Evolutionary conservation across 2,888 invertebrate genomes (phyloP).

Genomic region (Cancer borealis): DNA sequence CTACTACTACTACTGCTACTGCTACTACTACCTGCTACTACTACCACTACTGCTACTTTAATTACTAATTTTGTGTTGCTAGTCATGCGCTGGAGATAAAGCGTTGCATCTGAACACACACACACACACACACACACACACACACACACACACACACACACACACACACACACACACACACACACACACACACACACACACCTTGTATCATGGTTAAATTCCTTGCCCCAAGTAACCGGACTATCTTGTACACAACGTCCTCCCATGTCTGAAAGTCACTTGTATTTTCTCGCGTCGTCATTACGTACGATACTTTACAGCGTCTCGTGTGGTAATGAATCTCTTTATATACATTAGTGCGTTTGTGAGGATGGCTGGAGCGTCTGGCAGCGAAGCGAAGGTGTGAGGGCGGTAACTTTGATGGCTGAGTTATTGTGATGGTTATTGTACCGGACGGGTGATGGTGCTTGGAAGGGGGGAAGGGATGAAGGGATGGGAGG

Average conservation of each 20-base stretch:
- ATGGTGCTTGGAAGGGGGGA: background rate
- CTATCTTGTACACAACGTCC: background rate
- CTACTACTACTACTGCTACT: conserved; percentile 10
- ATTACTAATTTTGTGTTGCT: background rate
- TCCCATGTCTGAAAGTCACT: background rate
- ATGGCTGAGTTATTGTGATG: conserved; percentile 65
- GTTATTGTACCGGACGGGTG: conserved; percentile 62
- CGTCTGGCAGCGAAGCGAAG: conserved; percentile 56
- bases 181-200: conserved; percentile 52
- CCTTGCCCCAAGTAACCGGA: background rate
- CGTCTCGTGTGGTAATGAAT: conserved; percentile 38
- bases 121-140: conserved; percentile 23
- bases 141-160: conserved; percentile 42
- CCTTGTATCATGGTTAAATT: background rate
- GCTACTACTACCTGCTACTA: conserved; percentile 15
- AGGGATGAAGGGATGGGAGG: background rate
- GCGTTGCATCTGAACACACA: background rate
- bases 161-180: conserved; percentile 48
- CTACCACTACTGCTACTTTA: background rate
- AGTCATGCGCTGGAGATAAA: background rate
- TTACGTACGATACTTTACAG: conserved; percentile 3
- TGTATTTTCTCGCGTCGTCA: background rate
- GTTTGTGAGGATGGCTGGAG: background rate
- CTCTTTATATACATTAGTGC: conserved; percentile 47
- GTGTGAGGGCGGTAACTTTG: conserved; percentile 66